These are phyloP conservation scores for Solenodon paradoxus DNA, from an alignment of 2,113 vertebrate species.

Conservation along the genomic window DNA sequence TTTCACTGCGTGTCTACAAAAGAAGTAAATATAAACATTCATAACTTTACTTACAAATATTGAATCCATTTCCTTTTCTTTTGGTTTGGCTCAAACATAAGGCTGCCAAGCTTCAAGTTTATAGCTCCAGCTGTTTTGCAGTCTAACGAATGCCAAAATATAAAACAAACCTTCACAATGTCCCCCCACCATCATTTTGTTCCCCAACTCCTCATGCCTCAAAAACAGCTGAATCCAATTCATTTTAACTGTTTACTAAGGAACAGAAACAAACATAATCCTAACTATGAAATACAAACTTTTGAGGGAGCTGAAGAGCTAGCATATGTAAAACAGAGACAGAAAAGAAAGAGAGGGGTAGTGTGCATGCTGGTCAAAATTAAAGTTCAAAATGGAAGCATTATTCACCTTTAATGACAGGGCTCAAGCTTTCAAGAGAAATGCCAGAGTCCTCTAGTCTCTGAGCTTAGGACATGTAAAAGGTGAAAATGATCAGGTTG, in stretches of 20 bases:
- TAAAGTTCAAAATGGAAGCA: background rate
- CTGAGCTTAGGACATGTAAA: background rate
- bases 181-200: background rate
- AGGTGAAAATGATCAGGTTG: background rate
- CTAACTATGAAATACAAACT: background rate
- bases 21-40: conserved; percentile 59
- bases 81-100: conserved; percentile 53
- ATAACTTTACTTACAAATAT: conserved; percentile 61
- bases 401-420: background rate
- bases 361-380: background rate
- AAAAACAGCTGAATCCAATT: conserved; percentile 58
- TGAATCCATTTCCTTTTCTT: conserved; percentile 55
- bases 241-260: conserved; percentile 40
- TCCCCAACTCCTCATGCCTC: background rate
- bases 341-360: conserved; percentile 9
- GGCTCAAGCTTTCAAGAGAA: conserved; percentile 29
- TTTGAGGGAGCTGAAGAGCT: background rate
- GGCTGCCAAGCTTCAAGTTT: conserved; percentile 46
- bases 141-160: conserved; percentile 50
- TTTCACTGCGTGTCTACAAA: conserved; percentile 37
- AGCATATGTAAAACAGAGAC: background rate
- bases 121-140: conserved; percentile 63
- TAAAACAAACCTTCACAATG: background rate
- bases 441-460: background rate
- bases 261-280: conserved; percentile 48